These are phyloP conservation scores for Sebastes cheni DNA, from an alignment of 2,797 vertebrate species.

Conservation along the genomic window DNA sequence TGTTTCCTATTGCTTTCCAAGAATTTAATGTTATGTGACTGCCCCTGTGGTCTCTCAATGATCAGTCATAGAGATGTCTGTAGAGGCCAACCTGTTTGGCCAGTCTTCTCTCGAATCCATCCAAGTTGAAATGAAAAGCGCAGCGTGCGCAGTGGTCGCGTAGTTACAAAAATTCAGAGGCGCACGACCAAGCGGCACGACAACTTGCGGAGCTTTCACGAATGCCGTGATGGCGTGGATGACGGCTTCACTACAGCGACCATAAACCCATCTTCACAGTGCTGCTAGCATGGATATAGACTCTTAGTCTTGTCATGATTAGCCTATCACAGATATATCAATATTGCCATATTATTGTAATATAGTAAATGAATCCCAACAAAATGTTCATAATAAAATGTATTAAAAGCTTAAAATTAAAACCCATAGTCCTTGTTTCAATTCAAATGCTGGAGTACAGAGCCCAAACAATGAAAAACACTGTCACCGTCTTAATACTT, in stretches of 20 bases:
- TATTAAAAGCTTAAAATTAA: neutral
- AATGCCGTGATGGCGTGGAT: too few relatives aligned
- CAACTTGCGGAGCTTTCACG: too few relatives aligned
- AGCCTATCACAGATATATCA: neutral
- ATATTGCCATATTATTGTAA: neutral
- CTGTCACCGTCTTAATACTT: neutral
- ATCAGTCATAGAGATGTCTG: too few relatives aligned
- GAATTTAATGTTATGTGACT: too few relatives aligned
- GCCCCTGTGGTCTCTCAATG: too few relatives aligned
- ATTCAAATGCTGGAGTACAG: neutral
- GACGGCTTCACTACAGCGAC: too few relatives aligned
- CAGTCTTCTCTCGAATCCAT: too few relatives aligned
- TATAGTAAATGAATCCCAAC: neutral
- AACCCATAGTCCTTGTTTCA: neutral
- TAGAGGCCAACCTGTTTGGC: too few relatives aligned
- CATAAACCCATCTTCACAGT: neutral
- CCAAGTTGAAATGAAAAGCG: too few relatives aligned
- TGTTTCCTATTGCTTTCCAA: too few relatives aligned
- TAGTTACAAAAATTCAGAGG: too few relatives aligned
- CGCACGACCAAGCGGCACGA: too few relatives aligned
- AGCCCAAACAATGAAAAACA: neutral
- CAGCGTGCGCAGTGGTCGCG: fast-evolving
- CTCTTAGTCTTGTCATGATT: neutral
- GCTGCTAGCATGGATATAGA: neutral
- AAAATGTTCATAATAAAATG: neutral